Evolutionary conservation across 2,888 invertebrate species (phyloP).

Genomic region (Sisyra nigra): DNA sequence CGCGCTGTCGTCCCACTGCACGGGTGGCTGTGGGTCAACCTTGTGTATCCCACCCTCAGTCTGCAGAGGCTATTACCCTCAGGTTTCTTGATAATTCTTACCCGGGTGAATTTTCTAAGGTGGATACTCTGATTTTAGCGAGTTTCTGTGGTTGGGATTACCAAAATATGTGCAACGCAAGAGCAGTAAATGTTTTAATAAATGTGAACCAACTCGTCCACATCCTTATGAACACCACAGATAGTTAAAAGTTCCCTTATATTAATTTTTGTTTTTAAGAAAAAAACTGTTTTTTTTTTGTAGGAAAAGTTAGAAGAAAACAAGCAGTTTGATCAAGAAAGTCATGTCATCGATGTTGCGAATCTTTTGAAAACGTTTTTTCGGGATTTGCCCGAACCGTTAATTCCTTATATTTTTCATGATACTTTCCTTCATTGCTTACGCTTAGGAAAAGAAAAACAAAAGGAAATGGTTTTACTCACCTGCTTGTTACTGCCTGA

Average conservation of each 20-base stretch:
- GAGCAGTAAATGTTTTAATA: too few species aligned
- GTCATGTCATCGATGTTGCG: constrained; percentile 72
- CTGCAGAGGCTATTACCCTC: too few species aligned
- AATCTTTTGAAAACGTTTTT: constrained; percentile 75
- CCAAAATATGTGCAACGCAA: too few species aligned
- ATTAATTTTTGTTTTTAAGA: neutral
- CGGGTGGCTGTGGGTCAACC: too few species aligned
- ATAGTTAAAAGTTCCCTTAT: neutral
- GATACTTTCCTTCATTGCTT: constrained; percentile 58
- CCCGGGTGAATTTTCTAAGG: too few species aligned
- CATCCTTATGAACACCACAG: too few species aligned
- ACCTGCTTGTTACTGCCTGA: constrained; percentile 56
- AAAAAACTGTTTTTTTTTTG: constrained; percentile 15
- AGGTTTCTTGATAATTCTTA: too few species aligned
- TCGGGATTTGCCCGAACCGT: constrained; percentile 68
- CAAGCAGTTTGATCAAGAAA: constrained; percentile 46
- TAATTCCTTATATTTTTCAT: constrained; percentile 57
- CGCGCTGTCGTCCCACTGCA: too few species aligned
- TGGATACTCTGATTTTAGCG: too few species aligned
- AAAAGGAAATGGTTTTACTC: constrained; percentile 46
- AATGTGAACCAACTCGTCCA: too few species aligned
- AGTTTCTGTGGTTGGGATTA: too few species aligned
- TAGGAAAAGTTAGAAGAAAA: constrained; percentile 56
- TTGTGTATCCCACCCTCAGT: too few species aligned
- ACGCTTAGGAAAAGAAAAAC: constrained; percentile 38